Base-by-base conservation (phyloP, 1,140 invertebrate genomes). In the Ooceraea biroi region DNA sequence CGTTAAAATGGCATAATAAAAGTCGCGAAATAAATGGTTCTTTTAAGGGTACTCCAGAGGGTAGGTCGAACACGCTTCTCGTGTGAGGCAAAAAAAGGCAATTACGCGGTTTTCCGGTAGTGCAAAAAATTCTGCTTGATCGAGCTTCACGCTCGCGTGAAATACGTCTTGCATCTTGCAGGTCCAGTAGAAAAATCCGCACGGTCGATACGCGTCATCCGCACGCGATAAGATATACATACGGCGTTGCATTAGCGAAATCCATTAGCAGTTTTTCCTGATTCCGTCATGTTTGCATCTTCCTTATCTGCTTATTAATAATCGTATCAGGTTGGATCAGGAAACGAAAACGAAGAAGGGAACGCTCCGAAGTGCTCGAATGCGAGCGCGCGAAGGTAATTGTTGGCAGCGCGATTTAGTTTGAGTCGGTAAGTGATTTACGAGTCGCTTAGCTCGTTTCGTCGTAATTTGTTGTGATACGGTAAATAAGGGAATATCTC, bases 1-100 rank as follows among this genome's bases (percentile, higher is more conserved):
- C 72, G 61, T 73, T 73, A 73, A 55, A 71, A 25, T 36, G 36
- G 44, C 36, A 27, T 60, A 73, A 74, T 74, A 12, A 74, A 74
- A 61, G n/a, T 73, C 11, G 57, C 5, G 25, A 61, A 58, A 58
- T 19, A 27, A 22, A 46, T 10, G 0, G 41, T 60, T 73, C 55
- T 27, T 58, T 12, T 30, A 61, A 60, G 22, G 8, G 11, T 2
- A 44, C 36, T 74, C 41, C 25, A 74, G n/a, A 61, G 60, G n/a
- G 0, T 5, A 27, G 11, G 41, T 73, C 22, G 3, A 44, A n/a
- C 17, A 10, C 30, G 58, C 1, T 27, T 58, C 36, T 57, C 12
- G 55, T 25, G 3, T 17, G 17, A 46, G n/a, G n/a, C n/a, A n/a
- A 22, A 25, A 22, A 27, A 74, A 19, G 41, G 30, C 27, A 30